A percentile compares a stretch with the other conserved stretches of the same genome.
Evolutionary conservation across 2,113 vertebrate genomes (phyloP).

Genomic region (Daubentonia madagascariensis): DNA sequence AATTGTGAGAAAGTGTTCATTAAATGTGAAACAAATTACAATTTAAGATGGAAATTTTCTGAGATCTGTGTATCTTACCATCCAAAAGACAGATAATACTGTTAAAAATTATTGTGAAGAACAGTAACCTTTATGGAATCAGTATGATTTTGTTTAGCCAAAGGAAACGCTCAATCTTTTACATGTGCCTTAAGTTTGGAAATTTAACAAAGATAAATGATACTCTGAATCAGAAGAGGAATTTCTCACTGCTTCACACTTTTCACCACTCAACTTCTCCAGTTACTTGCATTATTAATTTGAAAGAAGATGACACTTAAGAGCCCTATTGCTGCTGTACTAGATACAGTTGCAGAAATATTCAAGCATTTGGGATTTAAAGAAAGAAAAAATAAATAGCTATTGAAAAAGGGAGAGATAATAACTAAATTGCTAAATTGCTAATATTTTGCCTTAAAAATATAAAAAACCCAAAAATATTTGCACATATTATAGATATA

Average conservation of each 20-base stretch:
- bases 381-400: background rate
- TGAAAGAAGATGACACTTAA: slow-evolving; percentile 53
- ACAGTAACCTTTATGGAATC: slow-evolving; percentile 65
- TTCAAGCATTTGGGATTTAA: background rate
- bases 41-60: slow-evolving; percentile 51
- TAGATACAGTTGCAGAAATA: slow-evolving; percentile 40
- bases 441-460: slow-evolving; percentile 32
- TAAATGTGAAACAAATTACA: slow-evolving; percentile 53
- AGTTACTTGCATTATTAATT: slow-evolving; percentile 70
- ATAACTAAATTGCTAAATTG: slow-evolving; percentile 19
- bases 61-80: slow-evolving; percentile 28
- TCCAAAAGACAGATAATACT: slow-evolving; percentile 53
- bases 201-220: slow-evolving; percentile 75
- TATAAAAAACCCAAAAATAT: slow-evolving; percentile 38
- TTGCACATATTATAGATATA: slow-evolving; percentile 46
- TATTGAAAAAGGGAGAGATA: background rate
- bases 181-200: background rate
- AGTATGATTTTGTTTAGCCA: slow-evolving; percentile 57
- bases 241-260: slow-evolving; percentile 48
- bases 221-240: slow-evolving; percentile 35
- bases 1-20: slow-evolving; percentile 42
- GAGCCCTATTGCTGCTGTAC: background rate
- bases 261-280: slow-evolving; percentile 49
- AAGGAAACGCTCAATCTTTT: slow-evolving; percentile 18
- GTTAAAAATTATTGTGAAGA: slow-evolving; percentile 70